Evolutionary conservation across 2,113 vertebrate species (phyloP).

Genomic region (Phocoena sinus): DNA sequence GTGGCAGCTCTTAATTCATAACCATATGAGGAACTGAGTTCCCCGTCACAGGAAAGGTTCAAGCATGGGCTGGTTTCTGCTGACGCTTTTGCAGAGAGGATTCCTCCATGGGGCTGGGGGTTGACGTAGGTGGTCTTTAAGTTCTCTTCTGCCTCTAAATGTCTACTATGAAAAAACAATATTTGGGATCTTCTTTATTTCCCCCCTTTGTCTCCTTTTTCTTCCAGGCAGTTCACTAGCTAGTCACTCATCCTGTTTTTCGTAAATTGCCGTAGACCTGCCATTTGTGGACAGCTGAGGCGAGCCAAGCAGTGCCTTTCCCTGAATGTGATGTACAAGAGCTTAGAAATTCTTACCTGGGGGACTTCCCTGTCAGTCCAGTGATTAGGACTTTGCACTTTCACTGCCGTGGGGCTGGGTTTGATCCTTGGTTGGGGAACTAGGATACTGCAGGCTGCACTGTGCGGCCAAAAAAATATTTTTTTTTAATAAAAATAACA

Average conservation of each 20-base stretch:
- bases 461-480: too few relatives aligned
- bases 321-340: not conserved
- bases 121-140: not conserved
- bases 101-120: not conserved
- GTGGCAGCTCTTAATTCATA: not conserved
- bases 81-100: not conserved
- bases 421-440: too few relatives aligned
- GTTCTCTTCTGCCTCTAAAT: not conserved
- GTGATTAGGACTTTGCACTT: too few relatives aligned
- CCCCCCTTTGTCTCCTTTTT: not conserved
- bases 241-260: not conserved
- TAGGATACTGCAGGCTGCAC: too few relatives aligned
- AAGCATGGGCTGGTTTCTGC: not conserved
- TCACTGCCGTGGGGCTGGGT: too few relatives aligned
- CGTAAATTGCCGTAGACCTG: not conserved
- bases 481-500: too few relatives aligned
- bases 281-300: not conserved
- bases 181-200: not conserved
- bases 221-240: not conserved
- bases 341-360: not conserved
- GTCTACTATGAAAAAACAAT: not conserved
- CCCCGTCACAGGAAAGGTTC: not conserved
- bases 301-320: not conserved
- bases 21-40: not conserved
- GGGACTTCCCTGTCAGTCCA: too few relatives aligned